phyloP scores from a whole-genome alignment of 2,113 vertebrate genomes.

The Leptocoma aspasia region DNA sequence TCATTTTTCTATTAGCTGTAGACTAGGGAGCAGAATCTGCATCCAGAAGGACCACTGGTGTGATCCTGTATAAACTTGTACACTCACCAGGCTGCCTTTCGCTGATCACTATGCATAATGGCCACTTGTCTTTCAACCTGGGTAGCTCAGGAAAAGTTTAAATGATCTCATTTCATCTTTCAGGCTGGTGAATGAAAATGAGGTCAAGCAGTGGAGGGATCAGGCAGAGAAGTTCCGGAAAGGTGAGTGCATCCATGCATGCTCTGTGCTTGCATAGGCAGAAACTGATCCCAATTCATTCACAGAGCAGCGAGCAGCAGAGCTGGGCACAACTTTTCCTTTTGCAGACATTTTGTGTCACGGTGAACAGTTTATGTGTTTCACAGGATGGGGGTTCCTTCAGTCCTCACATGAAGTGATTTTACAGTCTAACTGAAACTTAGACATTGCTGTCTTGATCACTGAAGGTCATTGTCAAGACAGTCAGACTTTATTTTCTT shows the following conservation, averaged over 20 bases:
- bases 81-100: neutral
- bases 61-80: neutral
- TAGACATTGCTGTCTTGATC: neutral
- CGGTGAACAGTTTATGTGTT: neutral
- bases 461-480: neutral
- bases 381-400: neutral
- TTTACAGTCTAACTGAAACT: neutral
- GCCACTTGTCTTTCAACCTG: neutral
- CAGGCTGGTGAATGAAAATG: constrained; percentile 97
- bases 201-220: constrained; percentile 94
- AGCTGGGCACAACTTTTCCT: neutral
- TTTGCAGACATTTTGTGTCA: neutral
- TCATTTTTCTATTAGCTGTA: neutral
- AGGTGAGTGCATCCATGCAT: constrained; percentile 79
- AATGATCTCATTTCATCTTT: neutral
- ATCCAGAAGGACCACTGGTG: neutral
- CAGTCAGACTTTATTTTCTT: neutral
- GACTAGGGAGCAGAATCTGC: neutral
- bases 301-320: neutral
- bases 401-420: neutral
- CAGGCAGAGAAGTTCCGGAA: constrained; percentile 96
- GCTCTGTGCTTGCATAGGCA: neutral
- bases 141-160: neutral
- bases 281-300: neutral
- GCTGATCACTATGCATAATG: neutral